Percentiles rank a stretch among this genome's conserved stretches.
Evolutionary conservation across 2,888 invertebrate genomes (phyloP).

Genomic region (Globia sparganii): DNA sequence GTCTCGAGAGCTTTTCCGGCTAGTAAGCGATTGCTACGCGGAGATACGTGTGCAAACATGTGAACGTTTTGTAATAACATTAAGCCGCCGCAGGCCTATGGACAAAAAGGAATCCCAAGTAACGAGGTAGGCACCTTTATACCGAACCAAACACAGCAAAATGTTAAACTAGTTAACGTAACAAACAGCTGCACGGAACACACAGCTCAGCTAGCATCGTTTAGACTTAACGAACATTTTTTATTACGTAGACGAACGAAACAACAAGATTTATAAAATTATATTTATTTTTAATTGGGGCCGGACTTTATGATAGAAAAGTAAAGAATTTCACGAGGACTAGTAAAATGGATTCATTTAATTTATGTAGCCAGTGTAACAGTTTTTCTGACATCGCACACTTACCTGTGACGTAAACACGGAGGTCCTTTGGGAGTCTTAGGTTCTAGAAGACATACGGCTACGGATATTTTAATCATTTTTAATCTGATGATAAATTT

Average conservation of each 20-base stretch:
- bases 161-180: constrained; percentile 17
- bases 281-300: constrained; percentile 56
- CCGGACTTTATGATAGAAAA: constrained; percentile 39
- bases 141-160: constrained; percentile 36
- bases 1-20: constrained; percentile 25
- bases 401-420: background rate
- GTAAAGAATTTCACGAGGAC: constrained; percentile 28
- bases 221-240: constrained; percentile 45
- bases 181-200: constrained; percentile 24
- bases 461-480: background rate
- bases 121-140: constrained; percentile 21
- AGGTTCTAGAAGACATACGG: background rate
- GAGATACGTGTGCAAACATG: constrained; percentile 42
- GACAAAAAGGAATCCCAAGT: constrained; percentile 26
- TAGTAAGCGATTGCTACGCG: background rate
- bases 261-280: constrained; percentile 56
- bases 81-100: constrained; percentile 30
- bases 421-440: background rate
- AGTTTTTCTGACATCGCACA: constrained; percentile 4
- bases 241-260: constrained; percentile 30
- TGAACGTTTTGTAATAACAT: constrained; percentile 43
- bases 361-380: background rate
- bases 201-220: constrained; percentile 15
- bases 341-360: constrained; percentile 6
- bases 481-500: background rate